phyloP scores from a whole-genome alignment of 2,888 invertebrate genomes.

The Drosophila tripunctata region DNA sequence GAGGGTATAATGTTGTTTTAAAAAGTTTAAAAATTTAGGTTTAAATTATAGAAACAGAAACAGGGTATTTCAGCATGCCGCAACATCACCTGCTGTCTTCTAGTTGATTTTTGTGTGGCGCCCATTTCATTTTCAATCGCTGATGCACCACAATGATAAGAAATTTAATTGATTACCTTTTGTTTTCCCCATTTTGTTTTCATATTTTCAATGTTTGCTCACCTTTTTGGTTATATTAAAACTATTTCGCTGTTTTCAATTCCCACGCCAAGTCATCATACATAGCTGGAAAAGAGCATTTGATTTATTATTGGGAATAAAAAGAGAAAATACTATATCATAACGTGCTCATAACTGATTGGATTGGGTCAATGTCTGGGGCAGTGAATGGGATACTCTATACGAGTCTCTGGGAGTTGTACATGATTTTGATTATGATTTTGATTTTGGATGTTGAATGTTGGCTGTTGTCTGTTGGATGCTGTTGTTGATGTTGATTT shows the following conservation, averaged over 20 bases:
- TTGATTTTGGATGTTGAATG: neutral
- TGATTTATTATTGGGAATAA: constrained; percentile 55
- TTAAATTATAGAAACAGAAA: neutral
- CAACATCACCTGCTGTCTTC: constrained; percentile 8
- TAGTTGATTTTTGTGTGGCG: constrained; percentile 38
- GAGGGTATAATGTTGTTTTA: neutral
- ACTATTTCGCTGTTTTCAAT: constrained; percentile 70
- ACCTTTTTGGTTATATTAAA: constrained; percentile 67
- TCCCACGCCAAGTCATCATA: constrained; percentile 74
- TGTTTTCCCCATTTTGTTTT: constrained; percentile 42
- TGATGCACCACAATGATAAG: constrained; percentile 78
- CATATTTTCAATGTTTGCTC: constrained; percentile 26
- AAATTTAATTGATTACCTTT: constrained; percentile 78
- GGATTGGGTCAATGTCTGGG: constrained; percentile 64
- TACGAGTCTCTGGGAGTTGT: constrained; percentile 1
- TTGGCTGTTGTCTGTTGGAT: neutral
- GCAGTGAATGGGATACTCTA: constrained; percentile 46
- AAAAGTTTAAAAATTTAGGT: neutral
- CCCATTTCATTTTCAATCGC: constrained; percentile 45
- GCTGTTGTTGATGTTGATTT: neutral
- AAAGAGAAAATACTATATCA: constrained; percentile 64
- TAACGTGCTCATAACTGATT: constrained; percentile 55
- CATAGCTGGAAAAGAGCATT: constrained; percentile 27
- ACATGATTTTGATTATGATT: constrained; percentile 5
- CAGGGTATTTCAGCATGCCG: constrained; percentile 20